A percentile compares a stretch with the other conserved stretches of the same genome.
These are phyloP conservation scores for Trachymyrmex cornetzi DNA, from an alignment of 1,140 invertebrate genomes.

Conservation along the genomic window DNA sequence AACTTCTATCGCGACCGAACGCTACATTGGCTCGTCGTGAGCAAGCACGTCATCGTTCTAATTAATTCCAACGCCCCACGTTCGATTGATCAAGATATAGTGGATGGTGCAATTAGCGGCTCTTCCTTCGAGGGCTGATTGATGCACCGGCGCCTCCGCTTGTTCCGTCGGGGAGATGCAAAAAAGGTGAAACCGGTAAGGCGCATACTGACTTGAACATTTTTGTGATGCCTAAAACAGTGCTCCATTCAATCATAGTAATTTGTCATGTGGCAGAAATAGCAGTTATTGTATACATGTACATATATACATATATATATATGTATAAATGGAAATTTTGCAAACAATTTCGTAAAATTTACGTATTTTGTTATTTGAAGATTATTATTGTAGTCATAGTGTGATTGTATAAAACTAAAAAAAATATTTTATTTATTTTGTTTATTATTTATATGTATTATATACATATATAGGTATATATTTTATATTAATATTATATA, in stretches of 20 bases:
- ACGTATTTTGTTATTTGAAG: too few relatives aligned
- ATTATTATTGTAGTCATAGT: too few relatives aligned
- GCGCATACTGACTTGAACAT: slow-evolving; percentile 41
- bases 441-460: too few relatives aligned
- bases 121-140: slow-evolving; percentile 75
- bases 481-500: neutral
- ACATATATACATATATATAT: too few relatives aligned
- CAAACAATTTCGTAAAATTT: too few relatives aligned
- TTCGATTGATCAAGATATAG: slow-evolving; percentile 80
- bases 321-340: neutral
- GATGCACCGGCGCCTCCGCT: slow-evolving; percentile 75
- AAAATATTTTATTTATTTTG: too few relatives aligned
- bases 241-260: neutral
- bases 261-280: slow-evolving; percentile 27
- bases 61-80: slow-evolving; percentile 79
- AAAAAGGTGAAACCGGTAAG: slow-evolving; percentile 27
- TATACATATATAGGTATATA: neutral
- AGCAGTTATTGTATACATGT: neutral
- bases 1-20: slow-evolving; percentile 47
- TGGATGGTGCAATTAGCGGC: slow-evolving; percentile 77
- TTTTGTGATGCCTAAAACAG: slow-evolving; percentile 27
- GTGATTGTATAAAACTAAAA: too few relatives aligned
- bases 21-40: slow-evolving; percentile 63
- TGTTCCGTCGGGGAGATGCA: slow-evolving; percentile 39
- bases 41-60: slow-evolving; percentile 80